Percentiles rank a stretch among this genome's conserved stretches.
phyloP scores from a whole-genome alignment of 2,888 invertebrate genomes.

The Epirrhoe alternata region DNA sequence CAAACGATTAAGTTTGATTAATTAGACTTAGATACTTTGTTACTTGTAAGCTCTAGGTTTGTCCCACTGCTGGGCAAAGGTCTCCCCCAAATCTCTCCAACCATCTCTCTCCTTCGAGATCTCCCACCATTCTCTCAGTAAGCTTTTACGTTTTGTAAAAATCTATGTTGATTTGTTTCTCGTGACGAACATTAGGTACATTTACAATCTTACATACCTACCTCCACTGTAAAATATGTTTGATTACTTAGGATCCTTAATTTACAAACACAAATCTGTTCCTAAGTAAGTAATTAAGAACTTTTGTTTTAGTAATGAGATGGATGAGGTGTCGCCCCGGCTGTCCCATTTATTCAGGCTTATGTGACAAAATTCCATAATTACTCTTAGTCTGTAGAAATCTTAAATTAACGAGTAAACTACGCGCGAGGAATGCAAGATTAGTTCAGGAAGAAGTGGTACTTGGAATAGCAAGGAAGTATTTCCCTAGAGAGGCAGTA shows the following conservation, averaged over 20 bases:
- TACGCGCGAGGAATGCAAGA: slow-evolving; percentile 51
- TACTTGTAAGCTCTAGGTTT: background rate
- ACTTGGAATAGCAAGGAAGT: slow-evolving; percentile 30
- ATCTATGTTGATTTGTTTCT: no score
- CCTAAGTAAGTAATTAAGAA: slow-evolving; percentile 8
- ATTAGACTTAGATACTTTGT: background rate
- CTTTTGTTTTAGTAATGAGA: slow-evolving; percentile 29
- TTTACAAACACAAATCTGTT: slow-evolving; percentile 11
- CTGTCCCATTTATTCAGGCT: slow-evolving; percentile 22
- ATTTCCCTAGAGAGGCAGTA: slow-evolving; percentile 24
- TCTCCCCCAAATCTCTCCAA: no score
- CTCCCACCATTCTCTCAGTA: no score
- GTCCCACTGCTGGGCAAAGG: no score
- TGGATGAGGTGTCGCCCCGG: slow-evolving; percentile 20
- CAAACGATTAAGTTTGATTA: background rate
- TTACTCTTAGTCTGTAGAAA: slow-evolving; percentile 46
- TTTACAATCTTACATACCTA: background rate
- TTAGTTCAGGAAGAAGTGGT: slow-evolving; percentile 40
- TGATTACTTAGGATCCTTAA: slow-evolving; percentile 8
- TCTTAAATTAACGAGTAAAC: slow-evolving; percentile 54
- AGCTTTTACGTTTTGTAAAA: no score
- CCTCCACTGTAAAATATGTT: background rate
- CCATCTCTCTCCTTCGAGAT: no score
- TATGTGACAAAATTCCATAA: slow-evolving; percentile 51
- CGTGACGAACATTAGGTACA: background rate